A percentile compares a stretch with the other conserved stretches of the same genome.
phyloP scores from a whole-genome alignment of 2,797 vertebrate genomes.

The Bucorvus abyssinicus region DNA sequence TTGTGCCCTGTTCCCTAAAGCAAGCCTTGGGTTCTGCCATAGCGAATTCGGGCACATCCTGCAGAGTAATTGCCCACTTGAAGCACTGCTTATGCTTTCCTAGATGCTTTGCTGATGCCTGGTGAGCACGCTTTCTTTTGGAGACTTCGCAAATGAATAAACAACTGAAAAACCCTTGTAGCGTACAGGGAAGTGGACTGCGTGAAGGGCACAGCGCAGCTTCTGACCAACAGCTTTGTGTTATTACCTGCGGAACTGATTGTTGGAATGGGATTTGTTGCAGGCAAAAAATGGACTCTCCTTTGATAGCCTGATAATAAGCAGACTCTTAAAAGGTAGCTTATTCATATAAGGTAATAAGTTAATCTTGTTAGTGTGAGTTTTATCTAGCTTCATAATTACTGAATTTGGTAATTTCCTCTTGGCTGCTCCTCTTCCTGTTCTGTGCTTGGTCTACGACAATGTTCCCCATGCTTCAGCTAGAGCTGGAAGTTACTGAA shows the following conservation, averaged over 20 bases:
- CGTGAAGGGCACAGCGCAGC: neutral
- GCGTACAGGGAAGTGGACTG: neutral
- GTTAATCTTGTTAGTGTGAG: neutral
- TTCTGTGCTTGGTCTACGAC: neutral
- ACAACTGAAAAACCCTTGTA: neutral
- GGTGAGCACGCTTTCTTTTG: neutral
- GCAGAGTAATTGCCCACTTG: neutral
- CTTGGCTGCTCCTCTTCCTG: neutral
- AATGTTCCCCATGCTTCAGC: neutral
- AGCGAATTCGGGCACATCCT: accelerated
- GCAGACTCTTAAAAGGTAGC: neutral
- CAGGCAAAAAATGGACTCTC: neutral
- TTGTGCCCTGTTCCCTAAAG: neutral
- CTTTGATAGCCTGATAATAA: neutral
- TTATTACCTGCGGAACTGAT: neutral
- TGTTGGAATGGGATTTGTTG: neutral
- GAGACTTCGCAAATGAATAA: neutral
- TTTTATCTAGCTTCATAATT: slow-evolving; percentile 8
- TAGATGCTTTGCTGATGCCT: neutral
- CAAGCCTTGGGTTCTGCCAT: neutral
- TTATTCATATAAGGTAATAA: neutral
- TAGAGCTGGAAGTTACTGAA: neutral
- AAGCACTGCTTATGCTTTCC: neutral
- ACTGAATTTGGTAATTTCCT: slow-evolving; percentile 15
- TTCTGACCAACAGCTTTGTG: neutral